These are phyloP conservation scores for Catharus ustulatus DNA, from an alignment of 2,797 vertebrate species.

Conservation along the genomic window DNA sequence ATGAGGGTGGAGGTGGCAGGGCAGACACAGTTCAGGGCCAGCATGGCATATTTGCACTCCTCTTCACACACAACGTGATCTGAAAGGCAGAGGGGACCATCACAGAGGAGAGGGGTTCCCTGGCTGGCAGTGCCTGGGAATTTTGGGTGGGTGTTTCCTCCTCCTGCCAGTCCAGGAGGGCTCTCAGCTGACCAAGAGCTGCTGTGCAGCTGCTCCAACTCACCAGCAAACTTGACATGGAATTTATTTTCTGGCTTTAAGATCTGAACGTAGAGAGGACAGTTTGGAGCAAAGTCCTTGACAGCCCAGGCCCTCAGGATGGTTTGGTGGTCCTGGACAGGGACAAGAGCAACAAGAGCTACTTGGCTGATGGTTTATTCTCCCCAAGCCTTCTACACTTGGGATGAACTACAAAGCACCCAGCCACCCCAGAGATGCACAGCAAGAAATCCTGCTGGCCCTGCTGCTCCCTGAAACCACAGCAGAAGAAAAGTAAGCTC, in stretches of 20 bases:
- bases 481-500: neutral
- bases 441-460: neutral
- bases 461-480: neutral
- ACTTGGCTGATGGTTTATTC: neutral
- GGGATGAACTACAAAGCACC: neutral
- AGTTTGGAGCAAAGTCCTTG: constrained; percentile 94
- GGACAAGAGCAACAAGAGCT: neutral
- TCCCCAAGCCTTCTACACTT: fast-evolving
- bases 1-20: constrained; percentile 94
- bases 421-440: fast-evolving
- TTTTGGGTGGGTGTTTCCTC: neutral
- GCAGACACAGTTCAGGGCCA: constrained; percentile 92
- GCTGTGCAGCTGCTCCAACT: fast-evolving
- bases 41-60: constrained; percentile 93
- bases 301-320: constrained; percentile 95
- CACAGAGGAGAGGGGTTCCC: fast-evolving
- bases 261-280: constrained; percentile 93
- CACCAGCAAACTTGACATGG: constrained; percentile 94
- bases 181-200: neutral
- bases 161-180: neutral
- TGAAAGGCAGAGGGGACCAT: constrained; percentile 39
- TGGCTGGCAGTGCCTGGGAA: fast-evolving
- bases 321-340: constrained; percentile 90
- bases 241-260: constrained; percentile 95
- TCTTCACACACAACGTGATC: constrained; percentile 95